These are phyloP conservation scores for Cyprinus carpio DNA, from an alignment of 2,113 vertebrate genomes.

Conservation along the genomic window DNA sequence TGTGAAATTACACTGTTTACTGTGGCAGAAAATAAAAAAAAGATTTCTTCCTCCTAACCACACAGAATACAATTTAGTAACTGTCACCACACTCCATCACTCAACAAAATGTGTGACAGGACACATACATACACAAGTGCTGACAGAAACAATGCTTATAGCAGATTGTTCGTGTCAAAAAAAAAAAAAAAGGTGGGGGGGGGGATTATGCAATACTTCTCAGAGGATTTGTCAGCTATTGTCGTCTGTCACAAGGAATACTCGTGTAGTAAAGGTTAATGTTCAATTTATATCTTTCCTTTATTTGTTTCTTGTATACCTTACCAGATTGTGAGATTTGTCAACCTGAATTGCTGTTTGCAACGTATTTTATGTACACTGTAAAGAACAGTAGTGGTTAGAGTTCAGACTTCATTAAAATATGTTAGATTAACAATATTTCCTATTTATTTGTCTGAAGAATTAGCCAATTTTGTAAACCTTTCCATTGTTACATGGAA, in stretches of 20 bases:
- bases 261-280: background rate
- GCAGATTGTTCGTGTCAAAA: conserved; percentile 23
- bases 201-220: background rate
- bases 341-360: background rate
- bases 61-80: conserved; percentile 43
- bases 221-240: conserved; percentile 4
- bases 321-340: background rate
- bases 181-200: background rate
- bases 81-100: conserved; percentile 52
- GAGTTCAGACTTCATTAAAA: background rate
- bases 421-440: background rate
- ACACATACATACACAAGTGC: conserved; percentile 8
- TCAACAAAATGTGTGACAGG: conserved; percentile 29
- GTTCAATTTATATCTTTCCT: background rate
- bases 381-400: background rate
- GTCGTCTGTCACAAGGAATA: background rate
- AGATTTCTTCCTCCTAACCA: conserved; percentile 40
- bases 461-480: background rate
- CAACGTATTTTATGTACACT: background rate
- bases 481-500: background rate
- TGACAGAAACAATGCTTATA: conserved; percentile 11
- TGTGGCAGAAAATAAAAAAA: conserved; percentile 42
- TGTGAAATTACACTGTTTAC: conserved; percentile 52
- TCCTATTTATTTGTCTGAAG: background rate
- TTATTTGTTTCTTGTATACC: background rate